phyloP scores from a whole-genome alignment of 2,113 vertebrate genomes.

The Tichodroma muraria region DNA sequence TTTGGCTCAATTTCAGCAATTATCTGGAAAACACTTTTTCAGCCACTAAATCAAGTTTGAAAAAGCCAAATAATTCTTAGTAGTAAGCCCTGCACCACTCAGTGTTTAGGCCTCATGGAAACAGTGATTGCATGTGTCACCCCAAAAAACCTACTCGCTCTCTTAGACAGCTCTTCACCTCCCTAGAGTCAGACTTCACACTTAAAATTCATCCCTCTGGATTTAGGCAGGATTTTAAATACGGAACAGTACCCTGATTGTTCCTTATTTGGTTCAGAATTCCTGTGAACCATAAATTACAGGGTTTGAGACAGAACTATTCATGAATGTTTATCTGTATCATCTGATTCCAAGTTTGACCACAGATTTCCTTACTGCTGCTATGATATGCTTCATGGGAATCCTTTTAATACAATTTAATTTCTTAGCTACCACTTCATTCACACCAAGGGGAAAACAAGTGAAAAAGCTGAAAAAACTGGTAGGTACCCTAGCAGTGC shows the following conservation, averaged over 20 bases:
- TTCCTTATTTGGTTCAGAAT: not conserved
- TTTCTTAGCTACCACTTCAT: not conserved
- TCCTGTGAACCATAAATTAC: not conserved
- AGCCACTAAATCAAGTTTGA: slow-evolving; percentile 24
- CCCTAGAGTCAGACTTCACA: not conserved
- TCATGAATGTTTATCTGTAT: not conserved
- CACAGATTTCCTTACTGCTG: not conserved
- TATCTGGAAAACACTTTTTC: slow-evolving; percentile 35
- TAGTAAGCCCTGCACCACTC: not conserved
- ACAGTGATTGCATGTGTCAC: not conserved
- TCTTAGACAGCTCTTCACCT: not conserved
- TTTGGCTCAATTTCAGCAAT: slow-evolving; percentile 44
- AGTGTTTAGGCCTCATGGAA: not conserved
- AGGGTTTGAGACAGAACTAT: not conserved
- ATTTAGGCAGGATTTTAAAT: not conserved
- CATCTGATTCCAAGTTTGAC: not conserved
- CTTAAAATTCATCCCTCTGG: not conserved
- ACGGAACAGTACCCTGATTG: not conserved
- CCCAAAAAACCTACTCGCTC: not conserved
- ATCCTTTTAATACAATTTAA: not conserved
- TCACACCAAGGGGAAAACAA: not conserved
- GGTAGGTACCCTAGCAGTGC: not conserved
- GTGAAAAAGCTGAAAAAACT: not conserved
- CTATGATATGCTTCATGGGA: not conserved
- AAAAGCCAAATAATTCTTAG: not conserved